Evolutionary conservation across 2,888 invertebrate genomes (phyloP), one percentile per base, ranked within the genome.

Genomic region (Amorpha juglandis): DNA sequence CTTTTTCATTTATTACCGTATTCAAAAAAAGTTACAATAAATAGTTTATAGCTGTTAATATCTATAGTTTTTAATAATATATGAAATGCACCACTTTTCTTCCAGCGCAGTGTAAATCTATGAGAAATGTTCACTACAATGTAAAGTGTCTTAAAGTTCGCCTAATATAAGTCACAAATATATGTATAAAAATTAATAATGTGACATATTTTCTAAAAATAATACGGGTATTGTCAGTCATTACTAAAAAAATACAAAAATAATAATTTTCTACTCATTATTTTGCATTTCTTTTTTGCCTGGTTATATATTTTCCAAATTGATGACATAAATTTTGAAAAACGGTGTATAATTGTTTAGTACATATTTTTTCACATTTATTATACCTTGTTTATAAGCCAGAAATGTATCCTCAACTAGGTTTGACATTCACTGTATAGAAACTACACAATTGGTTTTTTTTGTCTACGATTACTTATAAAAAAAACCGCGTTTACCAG

Each of bases 241-340:
- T 58, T 58, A 58, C 58, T 70, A 58, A 27, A 67, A 68, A 62
- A 4, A 27, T 27, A 27, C 27, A 27, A 27, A 27, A 27, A 27
- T 27, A 71, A 71, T 69, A 62, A 68, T 68, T 67, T 69, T 62
- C 42, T 42, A 55, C 38, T 58, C 58, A 58, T 55, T 27, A 58
- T 68, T 35, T 64, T 67, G 63, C 76, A 75, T 70, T 73, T 69
- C 62, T 71, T 63, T 68, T 66, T 64, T 69, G 70, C 66, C 50
- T 50, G 9, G 48, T 6, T 45, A 19, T 50, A 19, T 19, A 19
- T 14, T 50, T 19, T 19, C 45, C 7, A 9, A 38, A 9, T 38
- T 38, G 27, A 3, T 27, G 27, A 27, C 27, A 27, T n/a, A 27
- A 27, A 27, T 27, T 27, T 27, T n/a, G n/a, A n/a, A n/a, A n/a